Conservation (phyloP, 2,888 invertebrate species). For the Bombylius major region DNA sequence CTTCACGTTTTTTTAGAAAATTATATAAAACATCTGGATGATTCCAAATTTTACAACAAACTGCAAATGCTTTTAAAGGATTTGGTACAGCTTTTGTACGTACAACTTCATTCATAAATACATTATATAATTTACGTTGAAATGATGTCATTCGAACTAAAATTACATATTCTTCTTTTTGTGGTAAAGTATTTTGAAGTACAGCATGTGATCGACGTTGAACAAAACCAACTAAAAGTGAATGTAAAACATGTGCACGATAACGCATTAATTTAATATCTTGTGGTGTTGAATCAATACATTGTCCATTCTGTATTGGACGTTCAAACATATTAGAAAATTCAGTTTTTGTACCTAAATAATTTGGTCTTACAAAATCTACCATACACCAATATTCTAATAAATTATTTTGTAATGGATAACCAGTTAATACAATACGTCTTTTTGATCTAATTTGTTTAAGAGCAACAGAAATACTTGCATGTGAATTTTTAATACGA, state of each 20-base stretch:
- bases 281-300: slow-evolving; percentile 88
- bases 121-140: slow-evolving; percentile 81
- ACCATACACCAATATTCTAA: slow-evolving; percentile 99
- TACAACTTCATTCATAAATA: slow-evolving; percentile 87
- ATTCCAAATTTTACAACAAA: slow-evolving; percentile 97
- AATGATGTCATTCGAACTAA: slow-evolving; percentile 79
- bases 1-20: slow-evolving; percentile 70
- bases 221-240: slow-evolving; percentile 88
- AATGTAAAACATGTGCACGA: slow-evolving; percentile 90
- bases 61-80: slow-evolving; percentile 94
- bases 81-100: slow-evolving; percentile 78
- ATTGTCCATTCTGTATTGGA: slow-evolving; percentile 97
- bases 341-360: slow-evolving; percentile 90
- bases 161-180: slow-evolving; percentile 90
- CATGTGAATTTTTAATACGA: slow-evolving; percentile 94
- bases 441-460: slow-evolving; percentile 91
- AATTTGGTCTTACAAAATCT: slow-evolving; percentile 95
- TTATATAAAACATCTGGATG: slow-evolving; percentile 87
- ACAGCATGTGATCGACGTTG: slow-evolving; percentile 91
- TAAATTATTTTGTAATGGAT: slow-evolving; percentile 95
- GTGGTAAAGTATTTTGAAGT: slow-evolving; percentile 80
- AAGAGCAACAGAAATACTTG: slow-evolving; percentile 88
- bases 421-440: slow-evolving; percentile 91
- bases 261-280: slow-evolving; percentile 91
- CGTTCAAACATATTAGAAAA: slow-evolving; percentile 98